Base-by-base conservation (phyloP, 2,797 vertebrate genomes). In the Gila robusta region DNA sequence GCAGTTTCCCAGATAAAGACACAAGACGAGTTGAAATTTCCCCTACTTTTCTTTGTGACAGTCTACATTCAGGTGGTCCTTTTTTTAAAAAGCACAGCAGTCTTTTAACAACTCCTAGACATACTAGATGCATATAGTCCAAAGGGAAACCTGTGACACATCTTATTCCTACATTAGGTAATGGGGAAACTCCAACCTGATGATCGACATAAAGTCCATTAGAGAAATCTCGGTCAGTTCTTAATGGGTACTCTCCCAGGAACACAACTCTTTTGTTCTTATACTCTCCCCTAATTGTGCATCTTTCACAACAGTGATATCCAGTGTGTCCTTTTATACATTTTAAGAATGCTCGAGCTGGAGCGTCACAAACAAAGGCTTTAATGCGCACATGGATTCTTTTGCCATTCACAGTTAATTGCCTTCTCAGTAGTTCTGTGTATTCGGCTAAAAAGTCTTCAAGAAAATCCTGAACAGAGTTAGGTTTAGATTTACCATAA, bases 251-350 rank as follows among this genome's bases (percentile, higher is more conserved):
- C 3, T 66, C 79, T 80, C 56, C 56, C 28, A 66, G 23, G 23
- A 62, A n/a, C 52, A 80, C 78, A 19, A 39, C 32, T 44, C 9
- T 64, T 80, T 19, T 80, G 32, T 64, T 64, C 10, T 62, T 81
- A 52, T 12, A 62, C 12, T 44, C 41, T 81, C 79, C 62, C 64
- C 49, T 81, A 62, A 81, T 47, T 44, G 41, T 81, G n/a, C 35
- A 81, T 67, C 79, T 81, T 81, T 81, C 62, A 81, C 62, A 81
- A n/a, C 64, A 47, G 21, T 81, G 12, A n/a, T 81, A 81, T 16
- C 39, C 62, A 81, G 26, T 52, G 79, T 81, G 79, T 81, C 79
- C 79, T 81, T 81, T 81, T 28, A 82, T 14, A 59, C 70, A 37
- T 44, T 73, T 59, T 59, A 82, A 82, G 70, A 73, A 83, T 74